Conservation (phyloP, 2,797 vertebrate genomes). For the Rhynchotus rufescens region DNA sequence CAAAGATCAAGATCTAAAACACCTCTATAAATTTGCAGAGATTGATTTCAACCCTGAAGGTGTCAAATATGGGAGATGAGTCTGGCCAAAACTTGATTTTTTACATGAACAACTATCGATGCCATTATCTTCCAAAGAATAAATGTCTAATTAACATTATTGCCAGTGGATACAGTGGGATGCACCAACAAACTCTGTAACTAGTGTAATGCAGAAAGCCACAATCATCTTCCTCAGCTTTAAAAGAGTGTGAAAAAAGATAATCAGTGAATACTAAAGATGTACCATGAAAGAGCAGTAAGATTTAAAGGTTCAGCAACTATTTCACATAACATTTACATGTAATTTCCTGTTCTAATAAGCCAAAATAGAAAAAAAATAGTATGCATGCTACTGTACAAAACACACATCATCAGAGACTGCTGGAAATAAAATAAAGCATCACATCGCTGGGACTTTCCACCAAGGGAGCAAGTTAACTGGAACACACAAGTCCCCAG, state of each 20-base stretch:
- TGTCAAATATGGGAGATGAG: not conserved
- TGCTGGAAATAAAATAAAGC: not conserved
- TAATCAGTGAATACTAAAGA: not conserved
- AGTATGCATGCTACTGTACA: not conserved
- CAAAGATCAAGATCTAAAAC: not conserved
- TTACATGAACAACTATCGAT: not conserved
- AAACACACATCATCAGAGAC: not conserved
- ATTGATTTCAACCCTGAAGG: not conserved
- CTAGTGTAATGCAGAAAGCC: not conserved
- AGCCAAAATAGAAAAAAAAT: not conserved
- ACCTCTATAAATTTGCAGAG: not conserved
- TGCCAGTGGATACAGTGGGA: not conserved
- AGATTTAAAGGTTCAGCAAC: slow-evolving; percentile 5
- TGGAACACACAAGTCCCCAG: rapidly evolving
- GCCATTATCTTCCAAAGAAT: not conserved
- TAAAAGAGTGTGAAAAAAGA: not conserved
- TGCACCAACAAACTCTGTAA: not conserved
- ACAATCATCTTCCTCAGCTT: not conserved
- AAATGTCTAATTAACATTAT: not conserved
- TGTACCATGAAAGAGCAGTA: slow-evolving; percentile 3
- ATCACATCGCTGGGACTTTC: not conserved
- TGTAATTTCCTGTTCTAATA: slow-evolving; percentile 39
- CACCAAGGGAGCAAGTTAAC: not conserved
- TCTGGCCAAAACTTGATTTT: not conserved
- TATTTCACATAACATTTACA: not conserved